A percentile compares a stretch with the other conserved stretches of the same genome.
phyloP scores from a whole-genome alignment of 2,888 invertebrate species.

The Chymomyza caudatula region DNA sequence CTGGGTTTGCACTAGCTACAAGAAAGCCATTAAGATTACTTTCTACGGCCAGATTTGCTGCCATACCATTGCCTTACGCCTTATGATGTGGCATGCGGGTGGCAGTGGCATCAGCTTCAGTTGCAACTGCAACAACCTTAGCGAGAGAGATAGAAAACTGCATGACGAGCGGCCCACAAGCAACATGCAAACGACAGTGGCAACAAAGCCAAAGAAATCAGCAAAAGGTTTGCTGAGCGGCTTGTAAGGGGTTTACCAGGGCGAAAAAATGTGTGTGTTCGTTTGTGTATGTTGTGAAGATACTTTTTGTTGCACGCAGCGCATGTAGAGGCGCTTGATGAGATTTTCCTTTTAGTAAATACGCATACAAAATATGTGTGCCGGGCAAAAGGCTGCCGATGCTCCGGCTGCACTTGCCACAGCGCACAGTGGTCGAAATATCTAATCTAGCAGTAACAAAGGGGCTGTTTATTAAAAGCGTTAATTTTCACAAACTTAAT shows the following conservation, averaged over 20 bases:
- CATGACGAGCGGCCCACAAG: background rate
- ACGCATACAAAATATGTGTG: conserved; percentile 14
- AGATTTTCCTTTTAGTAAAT: conserved; percentile 31
- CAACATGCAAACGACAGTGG: conserved; percentile 8
- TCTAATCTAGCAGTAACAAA: no score
- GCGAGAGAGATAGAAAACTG: background rate
- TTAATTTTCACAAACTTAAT: no score
- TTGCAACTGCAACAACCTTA: background rate
- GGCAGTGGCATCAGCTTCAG: background rate
- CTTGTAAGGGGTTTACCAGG: background rate
- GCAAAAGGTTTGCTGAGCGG: background rate
- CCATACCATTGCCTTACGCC: conserved; percentile 3
- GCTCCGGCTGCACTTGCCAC: background rate
- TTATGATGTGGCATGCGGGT: background rate
- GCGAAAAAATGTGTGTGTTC: background rate
- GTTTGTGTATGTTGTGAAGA: no score
- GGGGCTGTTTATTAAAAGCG: no score
- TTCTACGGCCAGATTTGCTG: conserved; percentile 59
- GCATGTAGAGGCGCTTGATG: conserved; percentile 29
- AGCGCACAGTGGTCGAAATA: no score
- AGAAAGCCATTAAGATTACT: conserved; percentile 73
- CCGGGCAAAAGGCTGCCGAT: background rate
- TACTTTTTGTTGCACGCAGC: conserved; percentile 17
- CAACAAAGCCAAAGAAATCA: background rate
- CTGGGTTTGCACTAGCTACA: conserved; percentile 36